Percentiles rank a stretch among this genome's conserved stretches.
These are phyloP conservation scores for Dasypolia templi DNA, from an alignment of 2,888 invertebrate genomes.

Conservation along the genomic window DNA sequence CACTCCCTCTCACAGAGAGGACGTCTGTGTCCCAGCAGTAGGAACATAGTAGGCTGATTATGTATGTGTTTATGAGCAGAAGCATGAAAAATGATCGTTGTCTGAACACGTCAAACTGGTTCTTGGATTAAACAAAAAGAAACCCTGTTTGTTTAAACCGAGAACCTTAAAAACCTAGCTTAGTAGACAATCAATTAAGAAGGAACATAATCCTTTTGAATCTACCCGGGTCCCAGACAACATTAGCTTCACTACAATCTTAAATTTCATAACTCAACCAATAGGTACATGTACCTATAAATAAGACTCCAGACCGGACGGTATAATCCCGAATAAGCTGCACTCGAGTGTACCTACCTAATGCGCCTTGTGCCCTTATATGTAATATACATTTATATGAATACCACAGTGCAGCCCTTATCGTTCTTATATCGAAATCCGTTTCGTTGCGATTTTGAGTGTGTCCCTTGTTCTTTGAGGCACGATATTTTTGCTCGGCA, in stretches of 20 bases:
- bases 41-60: too few species aligned
- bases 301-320: slow-evolving; percentile 23
- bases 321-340: slow-evolving; percentile 50
- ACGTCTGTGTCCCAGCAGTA: background rate
- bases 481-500: slow-evolving; percentile 4
- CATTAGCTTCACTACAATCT: slow-evolving; percentile 9
- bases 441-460: slow-evolving; percentile 42
- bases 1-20: background rate
- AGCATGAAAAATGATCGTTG: background rate
- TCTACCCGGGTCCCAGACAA: background rate
- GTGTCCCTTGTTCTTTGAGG: slow-evolving; percentile 68
- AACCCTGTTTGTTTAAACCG: background rate
- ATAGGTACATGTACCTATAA: slow-evolving; percentile 5
- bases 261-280: background rate
- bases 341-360: slow-evolving; percentile 50
- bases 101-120: background rate
- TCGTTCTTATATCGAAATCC: slow-evolving; percentile 74
- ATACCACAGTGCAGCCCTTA: slow-evolving; percentile 75
- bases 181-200: background rate
- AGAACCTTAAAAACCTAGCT: background rate
- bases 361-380: too few species aligned
- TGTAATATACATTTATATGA: slow-evolving; percentile 75
- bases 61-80: too few species aligned
- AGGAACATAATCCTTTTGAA: too few species aligned
- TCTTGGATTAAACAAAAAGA: too few species aligned